phyloP scores from a whole-genome alignment of 2,888 invertebrate species.

The Polyploca ridens region DNA sequence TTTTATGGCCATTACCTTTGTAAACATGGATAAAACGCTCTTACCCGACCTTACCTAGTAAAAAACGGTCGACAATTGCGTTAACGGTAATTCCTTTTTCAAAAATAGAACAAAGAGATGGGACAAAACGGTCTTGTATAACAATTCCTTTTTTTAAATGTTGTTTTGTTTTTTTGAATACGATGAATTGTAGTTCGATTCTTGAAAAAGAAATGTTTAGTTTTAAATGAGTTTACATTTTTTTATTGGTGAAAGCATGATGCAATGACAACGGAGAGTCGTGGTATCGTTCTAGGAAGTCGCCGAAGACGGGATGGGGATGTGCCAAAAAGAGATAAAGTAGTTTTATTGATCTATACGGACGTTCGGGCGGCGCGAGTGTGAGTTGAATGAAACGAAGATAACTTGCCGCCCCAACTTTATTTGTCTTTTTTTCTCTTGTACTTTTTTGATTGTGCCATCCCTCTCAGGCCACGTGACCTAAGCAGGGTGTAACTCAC shows the following conservation, averaged over 20 bases:
- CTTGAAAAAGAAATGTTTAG: slow-evolving; percentile 19
- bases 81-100: slow-evolving; percentile 58
- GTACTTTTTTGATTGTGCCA: slow-evolving; percentile 54
- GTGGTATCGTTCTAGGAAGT: slow-evolving; percentile 78
- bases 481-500: slow-evolving; percentile 85
- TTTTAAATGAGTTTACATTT: slow-evolving; percentile 25
- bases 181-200: slow-evolving; percentile 4
- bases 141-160: slow-evolving; percentile 50
- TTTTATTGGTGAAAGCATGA: slow-evolving; percentile 67
- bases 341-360: slow-evolving; percentile 86
- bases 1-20: slow-evolving; percentile 80
- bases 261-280: slow-evolving; percentile 44
- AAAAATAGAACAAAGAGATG: slow-evolving; percentile 53
- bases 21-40: slow-evolving; percentile 76
- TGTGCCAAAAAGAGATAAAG: slow-evolving; percentile 86
- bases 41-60: slow-evolving; percentile 57
- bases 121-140: slow-evolving; percentile 45
- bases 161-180: slow-evolving; percentile 33
- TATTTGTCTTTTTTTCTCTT: slow-evolving; percentile 62
- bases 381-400: slow-evolving; percentile 85
- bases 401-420: slow-evolving; percentile 84
- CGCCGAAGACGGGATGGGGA: slow-evolving; percentile 80
- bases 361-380: slow-evolving; percentile 82
- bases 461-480: slow-evolving; percentile 81
- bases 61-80: slow-evolving; percentile 74